phyloP scores from a whole-genome alignment of 1,140 invertebrate species.

The Brachionus paranguensis region DNA sequence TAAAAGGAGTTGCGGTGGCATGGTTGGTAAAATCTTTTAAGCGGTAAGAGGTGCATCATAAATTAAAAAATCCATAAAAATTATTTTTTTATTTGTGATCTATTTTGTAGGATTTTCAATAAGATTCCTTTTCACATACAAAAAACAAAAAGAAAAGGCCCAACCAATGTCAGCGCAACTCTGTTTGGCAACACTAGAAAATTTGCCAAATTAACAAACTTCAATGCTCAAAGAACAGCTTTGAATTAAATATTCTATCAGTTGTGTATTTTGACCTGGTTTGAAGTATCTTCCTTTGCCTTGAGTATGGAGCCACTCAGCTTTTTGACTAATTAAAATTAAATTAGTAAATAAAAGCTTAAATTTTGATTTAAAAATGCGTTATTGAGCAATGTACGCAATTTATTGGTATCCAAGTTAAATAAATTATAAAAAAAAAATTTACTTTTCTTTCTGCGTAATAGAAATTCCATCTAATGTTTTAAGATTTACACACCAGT shows the following conservation, averaged over 20 bases:
- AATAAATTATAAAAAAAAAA: constrained; percentile 40
- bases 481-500: constrained; percentile 81
- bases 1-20: too few species aligned
- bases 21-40: too few species aligned
- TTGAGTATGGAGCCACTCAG: constrained; percentile 90
- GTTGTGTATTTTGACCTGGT: constrained; percentile 70
- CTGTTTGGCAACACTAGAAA: not conserved
- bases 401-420: constrained; percentile 7
- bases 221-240: constrained; percentile 47
- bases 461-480: constrained; percentile 80
- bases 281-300: constrained; percentile 78
- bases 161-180: too few species aligned
- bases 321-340: constrained; percentile 66
- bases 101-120: too few species aligned
- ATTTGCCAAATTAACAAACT: not conserved
- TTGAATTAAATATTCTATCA: constrained; percentile 69
- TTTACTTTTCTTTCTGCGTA: constrained; percentile 78
- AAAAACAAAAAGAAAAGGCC: too few species aligned
- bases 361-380: not conserved
- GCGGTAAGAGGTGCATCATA: too few species aligned
- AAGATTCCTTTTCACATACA: too few species aligned
- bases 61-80: too few species aligned
- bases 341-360: not conserved
- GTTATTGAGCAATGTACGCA: not conserved
- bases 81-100: too few species aligned